Percentiles rank a stretch among this genome's conserved stretches.
These are phyloP conservation scores for Apocrypta bakeri DNA, from an alignment of 1,140 invertebrate genomes.

Conservation along the genomic window DNA sequence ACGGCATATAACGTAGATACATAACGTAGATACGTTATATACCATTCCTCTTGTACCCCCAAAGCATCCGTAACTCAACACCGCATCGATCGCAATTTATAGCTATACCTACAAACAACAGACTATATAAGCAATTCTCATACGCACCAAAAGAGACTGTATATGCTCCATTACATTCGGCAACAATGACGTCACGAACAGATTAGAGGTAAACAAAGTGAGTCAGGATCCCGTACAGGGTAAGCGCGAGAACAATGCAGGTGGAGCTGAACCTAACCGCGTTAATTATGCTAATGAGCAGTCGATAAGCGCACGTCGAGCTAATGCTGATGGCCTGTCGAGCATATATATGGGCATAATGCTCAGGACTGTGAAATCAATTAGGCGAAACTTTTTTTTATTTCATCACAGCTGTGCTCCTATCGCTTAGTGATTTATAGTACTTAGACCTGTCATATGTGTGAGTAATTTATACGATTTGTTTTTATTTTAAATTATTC, in stretches of 20 bases:
- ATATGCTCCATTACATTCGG: background rate
- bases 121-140: too few species aligned
- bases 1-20: too few species aligned
- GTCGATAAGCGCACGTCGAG: constrained; percentile 7
- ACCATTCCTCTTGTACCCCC: background rate
- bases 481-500: too few species aligned
- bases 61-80: background rate
- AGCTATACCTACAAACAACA: background rate
- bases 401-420: too few species aligned
- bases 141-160: background rate
- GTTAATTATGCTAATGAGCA: constrained; percentile 45
- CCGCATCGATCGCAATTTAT: background rate
- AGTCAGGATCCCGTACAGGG: constrained; percentile 1
- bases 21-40: too few species aligned
- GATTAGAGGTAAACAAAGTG: constrained; percentile 39
- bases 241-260: constrained; percentile 21
- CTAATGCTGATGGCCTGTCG: background rate
- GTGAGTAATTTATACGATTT: too few species aligned
- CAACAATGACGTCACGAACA: background rate
- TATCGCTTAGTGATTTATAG: too few species aligned
- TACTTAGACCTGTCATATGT: too few species aligned
- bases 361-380: too few species aligned
- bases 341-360: too few species aligned
- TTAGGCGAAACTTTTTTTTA: too few species aligned
- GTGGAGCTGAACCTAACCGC: background rate